Conservation (phyloP, 2,888 invertebrate species). For the Ochropleura plecta region DNA sequence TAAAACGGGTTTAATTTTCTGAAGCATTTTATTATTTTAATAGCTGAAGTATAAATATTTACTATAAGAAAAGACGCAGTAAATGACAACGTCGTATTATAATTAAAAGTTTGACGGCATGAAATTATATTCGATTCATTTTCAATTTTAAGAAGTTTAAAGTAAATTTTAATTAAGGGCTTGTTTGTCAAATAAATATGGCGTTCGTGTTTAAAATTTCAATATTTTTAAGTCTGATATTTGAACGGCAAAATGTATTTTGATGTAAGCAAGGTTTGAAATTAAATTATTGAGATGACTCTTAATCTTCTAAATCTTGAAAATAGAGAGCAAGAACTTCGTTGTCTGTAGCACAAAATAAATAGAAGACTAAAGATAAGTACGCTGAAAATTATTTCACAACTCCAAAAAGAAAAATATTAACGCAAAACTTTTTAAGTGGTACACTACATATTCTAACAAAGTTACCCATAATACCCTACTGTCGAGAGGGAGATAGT, state of each 20-base stretch:
- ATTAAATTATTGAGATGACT: background rate
- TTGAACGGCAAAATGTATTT: conserved; percentile 11
- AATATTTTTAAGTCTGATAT: conserved; percentile 16
- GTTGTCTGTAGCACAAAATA: background rate
- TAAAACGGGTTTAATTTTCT: conserved; percentile 41
- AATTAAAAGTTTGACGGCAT: conserved; percentile 43
- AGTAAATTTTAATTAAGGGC: conserved; percentile 15
- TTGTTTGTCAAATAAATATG: conserved; percentile 12
- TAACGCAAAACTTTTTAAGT: conserved; percentile 38
- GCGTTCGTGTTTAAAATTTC: conserved; percentile 20
- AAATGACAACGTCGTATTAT: conserved; percentile 26
- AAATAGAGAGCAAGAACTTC: background rate
- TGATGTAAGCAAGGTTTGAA: background rate
- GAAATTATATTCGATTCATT: conserved; percentile 20
- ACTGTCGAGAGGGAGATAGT: conserved; percentile 62
- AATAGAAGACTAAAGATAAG: background rate
- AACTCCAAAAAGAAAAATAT: conserved; percentile 24
- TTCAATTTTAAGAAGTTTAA: conserved; percentile 18
- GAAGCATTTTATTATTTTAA: conserved; percentile 45
- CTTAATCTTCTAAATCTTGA: background rate
- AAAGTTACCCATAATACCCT: conserved; percentile 59
- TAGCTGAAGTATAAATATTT: conserved; percentile 35
- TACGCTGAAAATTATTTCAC: background rate
- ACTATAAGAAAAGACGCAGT: conserved; percentile 14
- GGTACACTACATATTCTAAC: conserved; percentile 50